Conservation (phyloP, 2,797 vertebrate genomes). For the Okamejei kenojei region DNA sequence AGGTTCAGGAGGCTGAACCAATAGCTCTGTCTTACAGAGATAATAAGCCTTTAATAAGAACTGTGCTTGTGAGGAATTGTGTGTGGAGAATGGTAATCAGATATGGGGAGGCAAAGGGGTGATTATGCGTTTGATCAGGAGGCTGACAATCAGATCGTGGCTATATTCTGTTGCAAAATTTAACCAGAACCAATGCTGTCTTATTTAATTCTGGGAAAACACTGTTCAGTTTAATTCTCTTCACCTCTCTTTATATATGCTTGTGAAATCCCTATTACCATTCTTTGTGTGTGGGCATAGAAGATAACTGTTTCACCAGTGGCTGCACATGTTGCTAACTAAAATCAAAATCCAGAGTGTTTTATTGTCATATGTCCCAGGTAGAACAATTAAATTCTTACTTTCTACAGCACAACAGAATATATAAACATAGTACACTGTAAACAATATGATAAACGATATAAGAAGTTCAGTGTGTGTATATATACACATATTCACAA, state of each 20-base stretch:
- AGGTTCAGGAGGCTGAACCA: not conserved
- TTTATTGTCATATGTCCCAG: too few relatives aligned
- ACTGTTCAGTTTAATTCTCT: not conserved
- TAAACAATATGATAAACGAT: too few relatives aligned
- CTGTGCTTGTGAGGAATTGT: not conserved
- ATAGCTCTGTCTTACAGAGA: not conserved
- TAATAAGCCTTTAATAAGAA: constrained; percentile 30
- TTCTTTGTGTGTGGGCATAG: not conserved
- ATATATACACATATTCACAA: too few relatives aligned
- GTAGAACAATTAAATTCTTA: too few relatives aligned
- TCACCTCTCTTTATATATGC: not conserved
- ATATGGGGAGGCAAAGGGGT: not conserved
- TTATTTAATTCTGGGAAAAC: not conserved
- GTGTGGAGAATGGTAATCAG: not conserved
- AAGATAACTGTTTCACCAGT: not conserved
- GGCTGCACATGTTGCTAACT: not conserved
- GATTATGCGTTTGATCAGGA: not conserved
- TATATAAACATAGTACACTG: too few relatives aligned
- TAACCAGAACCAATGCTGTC: not conserved
- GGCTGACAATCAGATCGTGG: too few relatives aligned
- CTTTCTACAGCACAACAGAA: too few relatives aligned
- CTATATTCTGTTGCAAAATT: not conserved
- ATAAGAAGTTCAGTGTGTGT: too few relatives aligned
- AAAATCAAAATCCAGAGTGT: not conserved
- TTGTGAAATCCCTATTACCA: not conserved